Evolutionary conservation across 1,140 invertebrate genomes (phyloP), one percentile per base, ranked within the genome.

Genomic region (Euschistus heros): DNA sequence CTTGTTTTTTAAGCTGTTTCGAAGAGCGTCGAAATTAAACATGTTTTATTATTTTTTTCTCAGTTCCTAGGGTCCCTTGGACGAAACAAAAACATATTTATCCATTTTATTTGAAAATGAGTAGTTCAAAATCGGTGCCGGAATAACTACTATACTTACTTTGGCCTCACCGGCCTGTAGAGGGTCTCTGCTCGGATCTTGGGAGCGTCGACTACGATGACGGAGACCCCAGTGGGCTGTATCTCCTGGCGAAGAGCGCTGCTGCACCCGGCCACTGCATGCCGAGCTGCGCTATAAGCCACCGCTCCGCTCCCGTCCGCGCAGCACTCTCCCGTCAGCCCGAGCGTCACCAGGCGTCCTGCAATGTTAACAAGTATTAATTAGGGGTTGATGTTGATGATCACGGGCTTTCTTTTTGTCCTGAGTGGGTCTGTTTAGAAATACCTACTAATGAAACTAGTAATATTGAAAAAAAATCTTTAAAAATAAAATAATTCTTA

Each of bases 121-220:
- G 2, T 30, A 33, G 64, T 17, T 63, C 27, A 65, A 61, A 37
- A 1, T 18, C 37, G 37, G 20, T 44, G 10, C n/a, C 17, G 4
- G 66, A 8, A n/a, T n/a, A n/a, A n/a, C n/a, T n/a, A n/a, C n/a
- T 50, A 37, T 37, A 55, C 63, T 66, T 46, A 70, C 68, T 33
- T 77, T 62, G 84, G 75, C 70, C 79, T 77, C 20, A 83, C 82
- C 30, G 78, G 70, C 63, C 76, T 76, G 73, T 82, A 84, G n/a
- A 86, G 74, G 62, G 77, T 77, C 65, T 85, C 79, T 7, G 84
- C 82, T 67, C 84, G 79, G 62, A 87, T 77, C 46, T 83, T 82
- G 22, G 83, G 81, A 17, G 86, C 85, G 74, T 88, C 84, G 44
- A 90, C 74, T n/a, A 86, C 80, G 20, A 89, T 81, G n/a, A 90